A percentile compares a stretch with the other conserved stretches of the same genome.
These are phyloP conservation scores for Eurosta solidaginis DNA, from an alignment of 1,140 invertebrate genomes.

Conservation along the genomic window DNA sequence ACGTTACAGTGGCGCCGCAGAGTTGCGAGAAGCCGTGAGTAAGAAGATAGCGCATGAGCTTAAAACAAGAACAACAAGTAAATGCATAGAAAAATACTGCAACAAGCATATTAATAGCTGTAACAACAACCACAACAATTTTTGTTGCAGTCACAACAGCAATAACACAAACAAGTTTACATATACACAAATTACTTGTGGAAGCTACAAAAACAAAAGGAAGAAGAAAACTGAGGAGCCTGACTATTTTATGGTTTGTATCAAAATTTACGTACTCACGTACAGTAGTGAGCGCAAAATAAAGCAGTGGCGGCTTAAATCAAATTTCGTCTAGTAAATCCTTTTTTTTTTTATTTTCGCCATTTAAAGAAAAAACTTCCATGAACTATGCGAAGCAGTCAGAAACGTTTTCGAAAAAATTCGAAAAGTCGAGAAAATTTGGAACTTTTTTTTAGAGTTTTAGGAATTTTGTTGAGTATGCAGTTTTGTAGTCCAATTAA, in stretches of 20 bases:
- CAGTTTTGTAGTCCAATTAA: too few species aligned
- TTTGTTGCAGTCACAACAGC: not conserved
- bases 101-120: not conserved
- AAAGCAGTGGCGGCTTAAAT: too few species aligned
- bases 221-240: constrained; percentile 4
- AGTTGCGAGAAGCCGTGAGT: not conserved
- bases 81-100: not conserved
- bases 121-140: not conserved
- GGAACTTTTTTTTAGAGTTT: too few species aligned
- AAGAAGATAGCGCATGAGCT: not conserved
- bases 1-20: not conserved
- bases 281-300: not conserved
- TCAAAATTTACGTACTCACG: not conserved
- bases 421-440: too few species aligned
- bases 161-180: not conserved
- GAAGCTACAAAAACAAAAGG: constrained; percentile 37
- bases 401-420: too few species aligned
- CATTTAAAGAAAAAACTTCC: too few species aligned
- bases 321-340: too few species aligned
- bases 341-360: too few species aligned
- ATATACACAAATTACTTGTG: not conserved
- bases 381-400: too few species aligned
- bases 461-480: too few species aligned
- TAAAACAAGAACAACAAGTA: not conserved
- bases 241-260: constrained; percentile 7